Evolutionary conservation across 1,140 invertebrate genomes (phyloP).

Genomic region (Drosophila tani): DNA sequence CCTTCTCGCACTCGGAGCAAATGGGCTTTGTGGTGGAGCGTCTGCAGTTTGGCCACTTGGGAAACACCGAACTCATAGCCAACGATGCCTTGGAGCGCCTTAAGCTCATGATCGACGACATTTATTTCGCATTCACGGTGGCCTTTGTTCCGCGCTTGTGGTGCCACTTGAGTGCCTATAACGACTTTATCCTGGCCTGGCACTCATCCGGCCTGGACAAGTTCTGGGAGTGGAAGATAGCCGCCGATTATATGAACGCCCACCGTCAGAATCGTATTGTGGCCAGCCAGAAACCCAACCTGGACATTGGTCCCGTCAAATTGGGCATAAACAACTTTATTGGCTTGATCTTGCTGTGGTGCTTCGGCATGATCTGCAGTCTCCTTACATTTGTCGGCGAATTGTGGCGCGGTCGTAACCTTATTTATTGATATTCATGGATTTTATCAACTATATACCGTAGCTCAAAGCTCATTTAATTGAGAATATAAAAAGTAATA

Average conservation of each 20-base stretch:
- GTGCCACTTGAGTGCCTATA: slow-evolving; percentile 56
- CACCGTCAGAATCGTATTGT: slow-evolving; percentile 71
- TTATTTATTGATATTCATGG: background rate
- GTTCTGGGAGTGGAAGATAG: slow-evolving; percentile 77
- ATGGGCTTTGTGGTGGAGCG: slow-evolving; percentile 78
- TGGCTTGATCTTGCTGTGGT: slow-evolving; percentile 67
- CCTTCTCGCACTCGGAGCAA: slow-evolving; percentile 57
- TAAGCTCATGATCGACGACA: slow-evolving; percentile 77
- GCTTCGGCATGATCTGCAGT: slow-evolving; percentile 69
- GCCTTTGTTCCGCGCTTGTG: slow-evolving; percentile 73
- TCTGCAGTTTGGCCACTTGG: slow-evolving; percentile 72
- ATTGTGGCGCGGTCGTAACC: slow-evolving; percentile 32
- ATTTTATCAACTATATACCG: background rate
- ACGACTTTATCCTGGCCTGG: slow-evolving; percentile 62
- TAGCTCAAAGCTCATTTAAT: background rate
- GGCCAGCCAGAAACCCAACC: slow-evolving; percentile 49
- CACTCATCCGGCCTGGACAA: slow-evolving; percentile 76
- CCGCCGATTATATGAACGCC: slow-evolving; percentile 65
- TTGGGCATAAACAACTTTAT: slow-evolving; percentile 73
- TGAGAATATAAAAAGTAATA: background rate
- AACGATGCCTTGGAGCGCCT: slow-evolving; percentile 63
- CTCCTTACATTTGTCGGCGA: slow-evolving; percentile 58
- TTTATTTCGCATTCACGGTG: slow-evolving; percentile 60
- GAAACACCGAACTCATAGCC: slow-evolving; percentile 61
- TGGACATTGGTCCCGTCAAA: slow-evolving; percentile 69